A percentile compares a stretch with the other conserved stretches of the same genome.
These are phyloP conservation scores for Myocastor coypus DNA, from an alignment of 2,113 vertebrate species.

Conservation along the genomic window DNA sequence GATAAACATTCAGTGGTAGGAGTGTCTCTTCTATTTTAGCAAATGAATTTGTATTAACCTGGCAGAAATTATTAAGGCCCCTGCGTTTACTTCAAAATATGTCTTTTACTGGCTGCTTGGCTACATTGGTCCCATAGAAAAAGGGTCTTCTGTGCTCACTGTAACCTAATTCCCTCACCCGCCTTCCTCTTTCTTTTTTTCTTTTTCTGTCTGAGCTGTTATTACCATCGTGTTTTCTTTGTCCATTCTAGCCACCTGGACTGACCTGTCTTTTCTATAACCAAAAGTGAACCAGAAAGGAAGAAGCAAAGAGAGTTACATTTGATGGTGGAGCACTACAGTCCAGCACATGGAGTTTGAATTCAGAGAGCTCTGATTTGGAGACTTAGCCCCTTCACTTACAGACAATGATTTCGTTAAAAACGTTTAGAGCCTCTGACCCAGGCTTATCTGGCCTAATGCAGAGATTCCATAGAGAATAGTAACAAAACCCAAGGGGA, in stretches of 20 bases:
- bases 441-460: neutral
- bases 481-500: neutral
- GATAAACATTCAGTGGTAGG: neutral
- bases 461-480: neutral
- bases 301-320: neutral
- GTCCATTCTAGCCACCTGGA: neutral
- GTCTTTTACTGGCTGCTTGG: neutral
- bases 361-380: neutral
- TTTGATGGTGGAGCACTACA: neutral
- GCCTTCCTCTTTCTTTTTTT: neutral
- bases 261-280: neutral
- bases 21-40: neutral
- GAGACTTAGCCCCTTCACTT: neutral
- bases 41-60: neutral
- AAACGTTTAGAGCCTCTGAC: neutral
- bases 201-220: neutral
- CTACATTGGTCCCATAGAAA: neutral
- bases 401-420: neutral
- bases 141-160: neutral
- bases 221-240: neutral
- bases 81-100: neutral
- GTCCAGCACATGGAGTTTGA: neutral
- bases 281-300: neutral
- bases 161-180: neutral
- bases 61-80: neutral